These are phyloP conservation scores for Seira ritae DNA, from an alignment of 2,888 invertebrate species.

Conservation along the genomic window DNA sequence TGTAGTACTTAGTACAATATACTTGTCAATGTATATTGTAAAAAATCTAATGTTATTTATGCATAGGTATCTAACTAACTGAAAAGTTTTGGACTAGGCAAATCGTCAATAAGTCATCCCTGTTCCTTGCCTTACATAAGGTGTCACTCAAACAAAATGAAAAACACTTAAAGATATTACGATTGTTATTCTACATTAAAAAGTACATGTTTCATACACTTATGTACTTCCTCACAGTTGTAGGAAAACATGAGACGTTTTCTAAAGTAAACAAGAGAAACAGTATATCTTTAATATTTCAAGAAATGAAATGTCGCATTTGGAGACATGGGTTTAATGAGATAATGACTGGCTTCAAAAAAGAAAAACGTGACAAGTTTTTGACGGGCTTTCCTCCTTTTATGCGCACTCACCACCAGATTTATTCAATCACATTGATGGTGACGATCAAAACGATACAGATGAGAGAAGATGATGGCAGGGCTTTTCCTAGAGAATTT, in stretches of 20 bases:
- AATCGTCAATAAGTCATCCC: too few relatives aligned
- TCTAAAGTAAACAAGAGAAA: not conserved
- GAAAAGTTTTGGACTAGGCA: too few relatives aligned
- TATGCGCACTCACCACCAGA: too few relatives aligned
- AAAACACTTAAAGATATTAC: conserved; percentile 49
- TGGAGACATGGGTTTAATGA: not conserved
- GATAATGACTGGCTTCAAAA: not conserved
- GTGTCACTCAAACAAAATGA: conserved; percentile 41
- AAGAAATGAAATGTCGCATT: not conserved
- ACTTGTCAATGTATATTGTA: too few relatives aligned
- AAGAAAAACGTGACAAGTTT: not conserved
- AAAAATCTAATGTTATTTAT: too few relatives aligned
- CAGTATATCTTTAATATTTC: not conserved
- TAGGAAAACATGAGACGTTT: not conserved
- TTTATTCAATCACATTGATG: not conserved
- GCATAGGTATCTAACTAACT: too few relatives aligned
- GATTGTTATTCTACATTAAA: conserved; percentile 53
- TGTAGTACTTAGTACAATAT: too few relatives aligned
- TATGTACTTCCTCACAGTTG: not conserved
- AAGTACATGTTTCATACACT: conserved; percentile 5
- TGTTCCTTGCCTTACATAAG: too few relatives aligned
- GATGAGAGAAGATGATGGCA: too few relatives aligned
- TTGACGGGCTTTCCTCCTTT: not conserved
- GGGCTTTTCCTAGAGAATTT: too few relatives aligned
- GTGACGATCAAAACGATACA: not conserved